Base-by-base conservation (phyloP, 2,888 invertebrate species). In the Troides helena region DNA sequence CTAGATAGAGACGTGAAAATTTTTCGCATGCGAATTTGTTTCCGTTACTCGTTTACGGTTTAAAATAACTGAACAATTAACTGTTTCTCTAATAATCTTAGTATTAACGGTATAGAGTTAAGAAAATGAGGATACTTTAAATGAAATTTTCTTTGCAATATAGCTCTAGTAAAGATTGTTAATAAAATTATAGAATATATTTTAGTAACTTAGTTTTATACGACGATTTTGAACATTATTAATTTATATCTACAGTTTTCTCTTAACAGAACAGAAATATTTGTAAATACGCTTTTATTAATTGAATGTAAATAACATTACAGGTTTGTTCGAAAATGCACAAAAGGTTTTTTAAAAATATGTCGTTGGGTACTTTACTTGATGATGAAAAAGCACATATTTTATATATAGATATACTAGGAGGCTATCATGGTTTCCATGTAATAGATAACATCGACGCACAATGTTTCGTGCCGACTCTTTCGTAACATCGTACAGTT, bases 391-490 rank as follows among this genome's bases (percentile, higher is more conserved):
- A 71, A 67, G 57, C 36, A 23, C 36, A 57, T n/a, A 57, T 21
- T 65, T 23, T 25, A 43, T 62, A 71, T 74, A 62, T 61, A 60
- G 64, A 69, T 71, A 74, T 71, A 72, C 73, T 64, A 72, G 71
- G 58, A 65, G 69, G 66, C 62, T 84, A 84, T 83, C 83, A 80
- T 77, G 79, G 81, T 82, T 85, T 83, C 81, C 78, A 78, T 74
- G 80, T 77, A 80, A 75, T 72, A 72, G 80, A 81, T 80, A 82
- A 77, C 57, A 67, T 70, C 67, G 64, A 21, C 59, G 25, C 63
- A 64, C 63, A 67, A 60, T 57, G 63, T 59, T 66, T 36, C 63
- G 59, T 53, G 62, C 36, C 25, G 36, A 5, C 60, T 39, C 30
- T 70, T 70, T 70, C 70, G 67, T 67, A 67, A 70, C 70, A n/a